phyloP scores from a whole-genome alignment of 1,140 invertebrate genomes.

The Tetramorium alpestre region DNA sequence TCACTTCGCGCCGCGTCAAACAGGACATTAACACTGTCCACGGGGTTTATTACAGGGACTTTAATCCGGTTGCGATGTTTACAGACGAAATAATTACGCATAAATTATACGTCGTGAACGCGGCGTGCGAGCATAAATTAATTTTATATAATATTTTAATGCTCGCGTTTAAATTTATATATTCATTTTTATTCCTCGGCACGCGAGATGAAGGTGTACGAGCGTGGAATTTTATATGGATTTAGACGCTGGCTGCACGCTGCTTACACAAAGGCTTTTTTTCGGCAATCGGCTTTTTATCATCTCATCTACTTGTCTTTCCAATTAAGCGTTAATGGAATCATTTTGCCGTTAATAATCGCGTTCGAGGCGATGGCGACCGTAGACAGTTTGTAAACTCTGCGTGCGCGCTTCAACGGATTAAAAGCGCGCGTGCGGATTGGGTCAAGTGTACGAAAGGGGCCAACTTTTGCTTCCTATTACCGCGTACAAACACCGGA shows the following conservation, averaged over 20 bases:
- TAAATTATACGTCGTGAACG: not conserved
- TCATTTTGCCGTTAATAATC: slow-evolving; percentile 38
- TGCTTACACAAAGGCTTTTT: not conserved
- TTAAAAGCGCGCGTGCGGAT: not conserved
- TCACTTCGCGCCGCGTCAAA: not conserved
- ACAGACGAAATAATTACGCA: not conserved
- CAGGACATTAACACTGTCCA: not conserved
- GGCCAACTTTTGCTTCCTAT: slow-evolving; percentile 4
- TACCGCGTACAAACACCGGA: not conserved
- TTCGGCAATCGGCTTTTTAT: slow-evolving; percentile 19
- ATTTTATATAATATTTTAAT: not conserved
- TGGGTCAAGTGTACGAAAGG: not conserved
- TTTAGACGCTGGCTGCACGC: not conserved
- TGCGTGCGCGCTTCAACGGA: not conserved
- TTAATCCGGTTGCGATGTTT: slow-evolving; percentile 11
- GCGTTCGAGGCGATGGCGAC: not conserved
- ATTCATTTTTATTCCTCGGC: not conserved
- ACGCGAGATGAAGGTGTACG: not conserved
- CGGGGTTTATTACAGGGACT: not conserved
- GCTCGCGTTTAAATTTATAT: not conserved
- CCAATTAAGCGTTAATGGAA: slow-evolving; percentile 51
- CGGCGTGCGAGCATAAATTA: not conserved
- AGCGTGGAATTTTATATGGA: not conserved
- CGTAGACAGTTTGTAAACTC: slow-evolving; percentile 2
- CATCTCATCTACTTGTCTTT: not conserved